phyloP scores from a whole-genome alignment of 2,888 invertebrate genomes.

The Frankliniella intonsa region DNA sequence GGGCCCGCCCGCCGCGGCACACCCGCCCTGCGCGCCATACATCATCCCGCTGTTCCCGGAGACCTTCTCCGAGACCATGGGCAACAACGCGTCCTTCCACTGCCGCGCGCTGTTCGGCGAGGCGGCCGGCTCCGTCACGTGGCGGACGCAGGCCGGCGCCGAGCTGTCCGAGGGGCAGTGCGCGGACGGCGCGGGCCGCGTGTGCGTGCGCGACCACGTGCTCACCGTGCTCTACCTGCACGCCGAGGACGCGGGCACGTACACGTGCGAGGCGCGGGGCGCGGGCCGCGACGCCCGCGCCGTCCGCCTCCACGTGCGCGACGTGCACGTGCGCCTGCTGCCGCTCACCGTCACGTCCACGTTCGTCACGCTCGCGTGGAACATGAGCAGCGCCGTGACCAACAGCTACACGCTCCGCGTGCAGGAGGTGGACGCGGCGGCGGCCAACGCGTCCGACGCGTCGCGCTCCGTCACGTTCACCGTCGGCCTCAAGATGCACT shows the following conservation, averaged over 20 bases:
- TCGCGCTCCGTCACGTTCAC: slow-evolving; percentile 35
- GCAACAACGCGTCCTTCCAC: slow-evolving; percentile 38
- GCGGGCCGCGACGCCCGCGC: slow-evolving; percentile 37
- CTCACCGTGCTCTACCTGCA: slow-evolving; percentile 39
- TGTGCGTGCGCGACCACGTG: slow-evolving; percentile 36
- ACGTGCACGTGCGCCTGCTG: slow-evolving; percentile 39
- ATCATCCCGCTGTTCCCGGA: slow-evolving; percentile 39
- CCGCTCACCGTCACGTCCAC: slow-evolving; percentile 42
- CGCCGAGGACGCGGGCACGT: slow-evolving; percentile 38
- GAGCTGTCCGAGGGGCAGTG: slow-evolving; percentile 36
- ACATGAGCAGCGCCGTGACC: slow-evolving; percentile 40
- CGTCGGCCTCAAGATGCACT: slow-evolving; percentile 40
- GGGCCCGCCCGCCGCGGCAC: not conserved
- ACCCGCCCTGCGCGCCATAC: slow-evolving; percentile 37
- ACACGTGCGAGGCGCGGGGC: slow-evolving; percentile 38
- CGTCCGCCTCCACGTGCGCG: slow-evolving; percentile 37
- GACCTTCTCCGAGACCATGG: slow-evolving; percentile 35
- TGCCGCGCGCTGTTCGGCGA: slow-evolving; percentile 37
- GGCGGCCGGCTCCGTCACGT: slow-evolving; percentile 33
- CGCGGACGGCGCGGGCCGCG: slow-evolving; percentile 31
- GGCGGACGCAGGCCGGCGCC: slow-evolving; percentile 35
- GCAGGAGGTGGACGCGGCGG: slow-evolving; percentile 32
- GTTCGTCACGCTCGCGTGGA: slow-evolving; percentile 44
- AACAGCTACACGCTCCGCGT: slow-evolving; percentile 37
- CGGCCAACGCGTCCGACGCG: slow-evolving; percentile 14